Evolutionary conservation across 1,140 invertebrate species (phyloP).

Genomic region (Phocides pigmalion): DNA sequence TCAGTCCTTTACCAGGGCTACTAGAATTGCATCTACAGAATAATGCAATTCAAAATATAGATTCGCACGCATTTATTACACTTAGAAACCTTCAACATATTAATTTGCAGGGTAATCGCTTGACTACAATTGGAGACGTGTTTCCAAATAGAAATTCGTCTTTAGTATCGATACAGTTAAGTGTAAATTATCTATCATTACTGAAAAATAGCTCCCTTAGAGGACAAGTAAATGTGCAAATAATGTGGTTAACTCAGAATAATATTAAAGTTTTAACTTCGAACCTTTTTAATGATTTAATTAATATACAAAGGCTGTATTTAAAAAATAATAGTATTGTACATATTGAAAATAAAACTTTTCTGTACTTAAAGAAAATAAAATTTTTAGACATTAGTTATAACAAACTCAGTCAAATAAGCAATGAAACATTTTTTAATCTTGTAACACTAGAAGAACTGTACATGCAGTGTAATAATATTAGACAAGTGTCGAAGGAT

Average conservation of each 20-base stretch:
- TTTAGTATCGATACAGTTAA: conserved; percentile 93
- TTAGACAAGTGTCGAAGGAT: conserved; percentile 85
- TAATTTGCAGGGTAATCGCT: conserved; percentile 92
- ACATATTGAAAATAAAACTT: conserved; percentile 91
- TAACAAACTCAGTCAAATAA: conserved; percentile 88
- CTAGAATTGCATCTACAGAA: conserved; percentile 94
- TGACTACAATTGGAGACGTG: conserved; percentile 91
- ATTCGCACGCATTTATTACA: conserved; percentile 92
- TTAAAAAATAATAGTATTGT: conserved; percentile 93
- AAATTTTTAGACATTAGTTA: conserved; percentile 91
- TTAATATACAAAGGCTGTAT: conserved; percentile 90
- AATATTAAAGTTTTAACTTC: conserved; percentile 89
- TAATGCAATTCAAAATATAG: conserved; percentile 92
- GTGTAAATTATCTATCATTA: conserved; percentile 90
- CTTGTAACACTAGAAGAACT: conserved; percentile 87
- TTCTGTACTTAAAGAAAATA: conserved; percentile 89
- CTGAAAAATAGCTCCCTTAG: conserved; percentile 91
- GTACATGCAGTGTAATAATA: conserved; percentile 86
- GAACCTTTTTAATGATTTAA: conserved; percentile 89
- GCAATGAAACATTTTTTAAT: conserved; percentile 86
- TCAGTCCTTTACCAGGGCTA: conserved; percentile 90
- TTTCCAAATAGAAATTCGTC: conserved; percentile 90
- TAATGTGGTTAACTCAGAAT: conserved; percentile 94
- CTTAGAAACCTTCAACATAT: conserved; percentile 94
- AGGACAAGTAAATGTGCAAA: conserved; percentile 91